Evolutionary conservation across 2,113 vertebrate species (phyloP), one percentile per base, ranked within the genome.

Genomic region (Dendropsophus ebraccatus): DNA sequence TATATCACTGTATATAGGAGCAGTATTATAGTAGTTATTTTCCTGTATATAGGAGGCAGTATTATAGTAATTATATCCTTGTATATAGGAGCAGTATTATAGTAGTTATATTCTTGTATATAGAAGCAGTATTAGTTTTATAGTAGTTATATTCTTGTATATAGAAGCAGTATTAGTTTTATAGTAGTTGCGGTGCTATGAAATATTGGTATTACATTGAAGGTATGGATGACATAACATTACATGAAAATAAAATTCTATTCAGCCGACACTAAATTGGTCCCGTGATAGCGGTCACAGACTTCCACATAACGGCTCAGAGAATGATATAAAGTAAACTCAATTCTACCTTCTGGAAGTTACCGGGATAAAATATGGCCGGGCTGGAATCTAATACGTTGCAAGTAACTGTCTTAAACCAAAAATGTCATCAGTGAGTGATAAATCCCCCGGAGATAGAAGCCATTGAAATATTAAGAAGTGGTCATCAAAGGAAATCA

Each of bases 401-500:
- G 11, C 52, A 23, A 60, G 52, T 41, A 25, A 60, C 10, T 41
- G 77, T 79, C 54, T 79, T 41, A 58, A 23, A 60, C 35, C 54
- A 58, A 58, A 79, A 79, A 79, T 79, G 77, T 60, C 77, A 79
- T 21, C 30, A 21, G 10, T 32, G 52, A 37, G 54, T 79, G 77
- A 79, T 60, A 37, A 54, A 79, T 41, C 21, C 54, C 23, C 23
- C 5, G 49, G 54, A 58, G 77, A 58, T 79, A n/a, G 52, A 37
- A 78, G 77, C 41, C 77, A 79, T 52, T 79, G 77, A 79, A 79
- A 79, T 79, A 79, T 79, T 79, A 79, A 79, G 30, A 79, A 60
- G 30, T 41, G 77, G 32, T 60, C 77, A 79, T 79, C 73, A 79
- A 79, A 60, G 19, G 25, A 56, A 60, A n/a, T 60, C 30, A 60